Evolutionary conservation across 2,888 invertebrate species (phyloP).

Genomic region (Romanomermis culicivorax): DNA sequence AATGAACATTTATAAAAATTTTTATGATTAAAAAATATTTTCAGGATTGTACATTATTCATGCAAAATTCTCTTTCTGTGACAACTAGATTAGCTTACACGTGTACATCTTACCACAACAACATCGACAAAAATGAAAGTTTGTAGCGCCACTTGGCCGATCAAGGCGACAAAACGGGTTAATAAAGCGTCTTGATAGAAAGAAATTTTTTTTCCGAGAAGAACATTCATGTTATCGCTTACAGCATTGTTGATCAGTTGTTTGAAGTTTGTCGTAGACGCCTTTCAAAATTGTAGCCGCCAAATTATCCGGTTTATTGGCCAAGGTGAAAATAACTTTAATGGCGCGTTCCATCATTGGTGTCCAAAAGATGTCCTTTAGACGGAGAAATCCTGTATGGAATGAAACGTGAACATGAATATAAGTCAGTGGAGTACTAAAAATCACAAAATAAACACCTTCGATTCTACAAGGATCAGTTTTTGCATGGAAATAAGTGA

Average conservation of each 20-base stretch:
- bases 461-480: no score
- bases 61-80: no score
- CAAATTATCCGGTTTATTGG: conserved; percentile 39
- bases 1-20: neutral
- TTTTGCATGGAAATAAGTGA: no score
- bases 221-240: neutral
- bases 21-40: no score
- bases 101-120: conserved; percentile 55
- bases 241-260: neutral
- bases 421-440: neutral
- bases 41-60: no score
- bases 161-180: conserved; percentile 37
- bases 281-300: conserved; percentile 22
- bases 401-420: neutral
- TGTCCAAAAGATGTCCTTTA: conserved; percentile 36
- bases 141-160: conserved; percentile 53
- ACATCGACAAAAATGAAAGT: conserved; percentile 62
- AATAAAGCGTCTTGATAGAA: conserved; percentile 9
- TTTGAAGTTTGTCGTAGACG: conserved; percentile 18
- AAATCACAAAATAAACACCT: neutral
- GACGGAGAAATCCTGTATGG: neutral
- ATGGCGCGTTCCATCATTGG: conserved; percentile 41
- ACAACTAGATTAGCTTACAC: no score
- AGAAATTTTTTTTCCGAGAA: neutral
- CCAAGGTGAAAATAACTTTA: conserved; percentile 40